Evolutionary conservation across 2,888 invertebrate species (phyloP).

Genomic region (Erebia aethiops): DNA sequence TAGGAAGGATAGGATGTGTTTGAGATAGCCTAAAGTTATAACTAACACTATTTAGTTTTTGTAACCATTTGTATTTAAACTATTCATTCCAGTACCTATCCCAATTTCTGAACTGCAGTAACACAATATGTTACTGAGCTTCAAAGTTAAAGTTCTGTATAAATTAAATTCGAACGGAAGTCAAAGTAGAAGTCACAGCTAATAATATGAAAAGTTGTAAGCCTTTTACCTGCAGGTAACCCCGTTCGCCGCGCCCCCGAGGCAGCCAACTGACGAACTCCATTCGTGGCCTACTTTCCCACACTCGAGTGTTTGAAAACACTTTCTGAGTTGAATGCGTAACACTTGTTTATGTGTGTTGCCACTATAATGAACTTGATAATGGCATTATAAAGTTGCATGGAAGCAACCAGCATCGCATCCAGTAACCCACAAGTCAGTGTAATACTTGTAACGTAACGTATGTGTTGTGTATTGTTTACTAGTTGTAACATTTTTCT

Average conservation of each 20-base stretch:
- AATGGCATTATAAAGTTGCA: no score
- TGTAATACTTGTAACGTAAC: no score
- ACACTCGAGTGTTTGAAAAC: constrained; percentile 1
- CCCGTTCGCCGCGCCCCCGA: constrained; percentile 4
- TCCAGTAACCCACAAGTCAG: no score
- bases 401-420: no score
- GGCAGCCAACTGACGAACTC: not conserved
- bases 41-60: no score
- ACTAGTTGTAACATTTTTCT: no score
- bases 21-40: no score
- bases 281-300: constrained; percentile 10
- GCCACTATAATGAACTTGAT: no score
- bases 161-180: constrained; percentile 14
- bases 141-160: constrained; percentile 6
- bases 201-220: constrained; percentile 24
- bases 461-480: no score
- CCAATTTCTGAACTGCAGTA: not conserved
- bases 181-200: constrained; percentile 12
- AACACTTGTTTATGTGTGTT: not conserved
- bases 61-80: no score
- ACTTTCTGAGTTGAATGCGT: not conserved
- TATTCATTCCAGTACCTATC: not conserved
- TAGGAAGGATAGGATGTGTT: no score
- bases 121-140: not conserved
- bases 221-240: constrained; percentile 13